Conservation (phyloP, 2,113 vertebrate species). For the Aspiorhynchus laticeps region DNA sequence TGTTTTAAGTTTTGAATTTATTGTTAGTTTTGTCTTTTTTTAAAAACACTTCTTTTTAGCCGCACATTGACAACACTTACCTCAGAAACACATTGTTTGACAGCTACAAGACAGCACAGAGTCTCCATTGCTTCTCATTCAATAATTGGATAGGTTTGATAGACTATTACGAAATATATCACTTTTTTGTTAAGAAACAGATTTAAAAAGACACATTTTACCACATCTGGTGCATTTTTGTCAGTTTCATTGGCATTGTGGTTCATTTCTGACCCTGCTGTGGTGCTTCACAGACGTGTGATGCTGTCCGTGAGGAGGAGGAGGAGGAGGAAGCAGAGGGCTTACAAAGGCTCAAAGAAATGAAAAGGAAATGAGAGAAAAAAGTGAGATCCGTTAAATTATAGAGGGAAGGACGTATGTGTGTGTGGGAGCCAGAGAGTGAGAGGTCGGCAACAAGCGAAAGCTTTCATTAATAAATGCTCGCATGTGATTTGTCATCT, state of each 20-base stretch:
- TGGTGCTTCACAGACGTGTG: background rate
- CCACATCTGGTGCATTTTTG: background rate
- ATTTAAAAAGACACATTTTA: no score
- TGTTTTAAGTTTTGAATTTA: background rate
- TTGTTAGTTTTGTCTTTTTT: background rate
- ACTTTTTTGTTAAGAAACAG: background rate
- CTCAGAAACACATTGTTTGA: background rate
- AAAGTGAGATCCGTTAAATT: background rate
- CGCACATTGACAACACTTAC: background rate
- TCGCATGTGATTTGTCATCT: constrained; percentile 25
- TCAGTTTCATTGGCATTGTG: background rate
- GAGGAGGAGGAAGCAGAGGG: constrained; percentile 60
- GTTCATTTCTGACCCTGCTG: constrained; percentile 23
- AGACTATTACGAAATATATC: background rate
- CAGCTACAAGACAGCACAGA: background rate
- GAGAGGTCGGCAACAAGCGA: background rate
- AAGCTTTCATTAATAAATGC: constrained; percentile 36
- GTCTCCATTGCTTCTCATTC: background rate
- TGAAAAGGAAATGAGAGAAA: constrained; percentile 56
- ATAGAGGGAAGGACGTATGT: background rate
- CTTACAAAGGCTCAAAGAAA: constrained; percentile 25
- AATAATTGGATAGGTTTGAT: background rate
- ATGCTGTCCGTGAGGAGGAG: constrained; percentile 24
- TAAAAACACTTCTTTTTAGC: background rate
- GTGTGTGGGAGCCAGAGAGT: constrained; percentile 16